Conservation (phyloP, 1,140 invertebrate genomes). For the Dendroctonus valens region DNA sequence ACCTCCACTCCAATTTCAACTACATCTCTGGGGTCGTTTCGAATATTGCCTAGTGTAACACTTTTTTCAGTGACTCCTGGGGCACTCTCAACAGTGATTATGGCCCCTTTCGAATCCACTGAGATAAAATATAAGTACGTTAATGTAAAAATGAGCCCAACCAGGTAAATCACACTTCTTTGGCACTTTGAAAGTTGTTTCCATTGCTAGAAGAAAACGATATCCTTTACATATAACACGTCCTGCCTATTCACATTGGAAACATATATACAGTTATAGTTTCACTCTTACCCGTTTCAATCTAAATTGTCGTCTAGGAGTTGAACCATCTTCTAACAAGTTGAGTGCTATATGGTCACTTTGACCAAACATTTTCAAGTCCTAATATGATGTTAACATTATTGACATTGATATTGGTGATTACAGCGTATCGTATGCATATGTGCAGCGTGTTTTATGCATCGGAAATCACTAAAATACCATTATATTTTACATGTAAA, state of each 20-base stretch:
- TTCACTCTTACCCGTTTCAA: slow-evolving; percentile 22
- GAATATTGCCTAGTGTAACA: slow-evolving; percentile 31
- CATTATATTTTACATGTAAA: no score
- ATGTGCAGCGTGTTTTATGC: no score
- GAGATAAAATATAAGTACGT: slow-evolving; percentile 60
- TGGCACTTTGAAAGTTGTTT: slow-evolving; percentile 82
- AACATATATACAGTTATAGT: not conserved
- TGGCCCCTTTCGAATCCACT: slow-evolving; percentile 44
- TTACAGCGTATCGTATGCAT: no score
- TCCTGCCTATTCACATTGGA: not conserved
- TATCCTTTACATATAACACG: not conserved
- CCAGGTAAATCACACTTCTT: slow-evolving; percentile 67
- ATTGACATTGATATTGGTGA: not conserved
- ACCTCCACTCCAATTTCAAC: slow-evolving; percentile 16
- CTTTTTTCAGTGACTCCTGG: slow-evolving; percentile 5
- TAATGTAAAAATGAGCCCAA: slow-evolving; percentile 55
- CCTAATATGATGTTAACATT: slow-evolving; percentile 15
- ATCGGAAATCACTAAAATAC: no score
- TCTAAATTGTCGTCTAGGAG: slow-evolving; percentile 12
- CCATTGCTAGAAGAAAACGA: slow-evolving; percentile 65
- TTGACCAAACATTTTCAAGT: slow-evolving; percentile 10
- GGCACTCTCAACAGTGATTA: slow-evolving; percentile 47
- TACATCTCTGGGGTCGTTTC: slow-evolving; percentile 36
- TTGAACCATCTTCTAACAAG: slow-evolving; percentile 19
- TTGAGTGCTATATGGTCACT: slow-evolving; percentile 30